phyloP scores from a whole-genome alignment of 2,113 vertebrate species.

The Cochlearius cochlearius region DNA sequence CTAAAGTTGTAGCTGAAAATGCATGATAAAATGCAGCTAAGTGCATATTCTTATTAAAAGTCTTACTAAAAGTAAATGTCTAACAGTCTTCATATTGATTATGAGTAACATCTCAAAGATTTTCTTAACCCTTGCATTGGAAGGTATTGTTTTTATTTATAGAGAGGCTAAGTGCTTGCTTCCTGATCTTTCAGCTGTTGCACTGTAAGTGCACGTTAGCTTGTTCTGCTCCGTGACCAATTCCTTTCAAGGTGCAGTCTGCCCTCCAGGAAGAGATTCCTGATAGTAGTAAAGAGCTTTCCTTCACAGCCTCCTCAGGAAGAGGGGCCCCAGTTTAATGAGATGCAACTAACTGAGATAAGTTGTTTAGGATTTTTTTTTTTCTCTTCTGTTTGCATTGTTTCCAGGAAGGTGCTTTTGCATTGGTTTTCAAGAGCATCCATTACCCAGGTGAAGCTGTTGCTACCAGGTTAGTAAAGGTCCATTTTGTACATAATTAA shows the following conservation, averaged over 20 bases:
- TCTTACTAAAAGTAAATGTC: not conserved
- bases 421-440: conserved; percentile 93
- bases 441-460: conserved; percentile 92
- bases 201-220: not conserved
- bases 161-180: not conserved
- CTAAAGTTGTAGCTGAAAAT: not conserved
- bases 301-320: not conserved
- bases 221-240: not conserved
- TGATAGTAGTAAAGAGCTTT: conserved; percentile 12
- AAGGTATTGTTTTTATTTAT: not conserved
- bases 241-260: conserved; percentile 33
- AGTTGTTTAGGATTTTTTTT: not conserved
- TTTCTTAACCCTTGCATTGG: not conserved
- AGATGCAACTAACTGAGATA: not conserved
- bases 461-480: conserved; percentile 85
- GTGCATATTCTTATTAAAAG: not conserved
- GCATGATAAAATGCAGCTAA: not conserved
- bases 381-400: not conserved
- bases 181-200: not conserved
- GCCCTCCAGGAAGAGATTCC: conserved; percentile 13
- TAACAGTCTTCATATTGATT: not conserved
- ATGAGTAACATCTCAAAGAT: not conserved
- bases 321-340: conserved; percentile 21
- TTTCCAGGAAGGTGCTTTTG: conserved; percentile 92
- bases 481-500: not conserved